Evolutionary conservation across 2,797 vertebrate genomes (phyloP).

Genomic region (Manis javanica): DNA sequence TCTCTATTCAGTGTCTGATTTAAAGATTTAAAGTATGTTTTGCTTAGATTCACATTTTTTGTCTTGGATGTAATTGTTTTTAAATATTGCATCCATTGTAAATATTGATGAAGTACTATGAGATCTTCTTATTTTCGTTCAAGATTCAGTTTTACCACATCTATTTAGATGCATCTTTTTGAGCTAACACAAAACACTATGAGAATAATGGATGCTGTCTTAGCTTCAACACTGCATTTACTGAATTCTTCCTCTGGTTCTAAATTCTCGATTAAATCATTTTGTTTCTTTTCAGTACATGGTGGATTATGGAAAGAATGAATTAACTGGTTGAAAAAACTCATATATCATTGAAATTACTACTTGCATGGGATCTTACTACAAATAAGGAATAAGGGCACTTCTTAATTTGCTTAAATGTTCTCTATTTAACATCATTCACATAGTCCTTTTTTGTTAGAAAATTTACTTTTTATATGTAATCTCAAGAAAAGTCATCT

Average conservation of each 20-base stretch:
- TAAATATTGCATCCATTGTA: background rate
- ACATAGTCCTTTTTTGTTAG: background rate
- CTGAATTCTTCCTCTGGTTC: background rate
- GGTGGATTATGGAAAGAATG: conserved; percentile 5
- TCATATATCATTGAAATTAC: background rate
- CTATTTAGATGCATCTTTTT: background rate
- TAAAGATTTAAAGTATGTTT: conserved; percentile 38
- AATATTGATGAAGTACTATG: background rate
- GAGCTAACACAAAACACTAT: background rate
- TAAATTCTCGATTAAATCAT: background rate
- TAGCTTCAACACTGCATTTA: background rate
- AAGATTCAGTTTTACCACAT: background rate
- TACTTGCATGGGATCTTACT: background rate
- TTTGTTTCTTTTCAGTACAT: conserved; percentile 14
- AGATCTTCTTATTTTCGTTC: conserved; percentile 21
- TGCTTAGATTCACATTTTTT: background rate
- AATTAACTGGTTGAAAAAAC: background rate
- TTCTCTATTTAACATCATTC: background rate
- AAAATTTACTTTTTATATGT: conserved; percentile 10
- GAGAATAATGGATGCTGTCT: background rate
- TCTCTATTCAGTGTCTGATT: conserved; percentile 9
- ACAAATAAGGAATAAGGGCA: background rate
- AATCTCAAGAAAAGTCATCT: conserved; percentile 18
- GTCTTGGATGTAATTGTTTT: conserved; percentile 3
- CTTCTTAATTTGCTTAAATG: conserved; percentile 23